phyloP scores from a whole-genome alignment of 2,113 vertebrate genomes.

The Mustela lutreola region DNA sequence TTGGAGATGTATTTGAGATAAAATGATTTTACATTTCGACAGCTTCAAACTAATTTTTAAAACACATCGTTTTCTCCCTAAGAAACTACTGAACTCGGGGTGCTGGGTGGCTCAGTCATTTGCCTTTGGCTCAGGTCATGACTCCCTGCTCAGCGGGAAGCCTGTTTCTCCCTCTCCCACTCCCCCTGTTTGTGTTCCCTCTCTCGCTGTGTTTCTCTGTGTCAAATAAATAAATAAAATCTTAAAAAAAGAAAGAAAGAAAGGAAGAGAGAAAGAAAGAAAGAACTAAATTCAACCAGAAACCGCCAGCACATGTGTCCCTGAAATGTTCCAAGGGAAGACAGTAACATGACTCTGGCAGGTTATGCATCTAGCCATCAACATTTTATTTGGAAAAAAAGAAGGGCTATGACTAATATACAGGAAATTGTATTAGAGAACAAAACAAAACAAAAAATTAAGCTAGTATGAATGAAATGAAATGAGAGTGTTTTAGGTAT shows the following conservation, averaged over 20 bases:
- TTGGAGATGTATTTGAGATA: neutral
- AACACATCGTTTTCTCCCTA: slow-evolving; percentile 51
- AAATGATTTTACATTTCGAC: neutral
- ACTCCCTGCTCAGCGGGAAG: too few relatives aligned
- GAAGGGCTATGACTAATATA: slow-evolving; percentile 60
- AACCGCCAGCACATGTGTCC: slow-evolving; percentile 73
- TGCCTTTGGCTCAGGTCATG: too few relatives aligned
- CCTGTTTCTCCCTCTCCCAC: too few relatives aligned
- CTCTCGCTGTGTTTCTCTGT: too few relatives aligned
- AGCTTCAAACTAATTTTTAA: slow-evolving; percentile 38
- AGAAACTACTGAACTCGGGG: neutral
- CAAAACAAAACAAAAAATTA: slow-evolving; percentile 30
- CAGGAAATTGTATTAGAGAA: slow-evolving; percentile 64
- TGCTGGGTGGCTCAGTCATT: too few relatives aligned
- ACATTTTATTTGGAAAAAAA: slow-evolving; percentile 66
- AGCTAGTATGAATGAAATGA: neutral
- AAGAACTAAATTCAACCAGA: neutral
- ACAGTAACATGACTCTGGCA: slow-evolving; percentile 29
- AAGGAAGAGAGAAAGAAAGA: too few relatives aligned
- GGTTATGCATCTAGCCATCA: slow-evolving; percentile 58
- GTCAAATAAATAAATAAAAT: too few relatives aligned
- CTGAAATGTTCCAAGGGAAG: slow-evolving; percentile 65
- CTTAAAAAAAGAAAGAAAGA: too few relatives aligned
- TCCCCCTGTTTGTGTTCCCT: too few relatives aligned
- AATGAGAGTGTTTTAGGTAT: neutral